Percentiles rank a stretch among this genome's conserved stretches.
Conservation (phyloP, 2,888 invertebrate genomes). For the Zaprionus lineosus region DNA sequence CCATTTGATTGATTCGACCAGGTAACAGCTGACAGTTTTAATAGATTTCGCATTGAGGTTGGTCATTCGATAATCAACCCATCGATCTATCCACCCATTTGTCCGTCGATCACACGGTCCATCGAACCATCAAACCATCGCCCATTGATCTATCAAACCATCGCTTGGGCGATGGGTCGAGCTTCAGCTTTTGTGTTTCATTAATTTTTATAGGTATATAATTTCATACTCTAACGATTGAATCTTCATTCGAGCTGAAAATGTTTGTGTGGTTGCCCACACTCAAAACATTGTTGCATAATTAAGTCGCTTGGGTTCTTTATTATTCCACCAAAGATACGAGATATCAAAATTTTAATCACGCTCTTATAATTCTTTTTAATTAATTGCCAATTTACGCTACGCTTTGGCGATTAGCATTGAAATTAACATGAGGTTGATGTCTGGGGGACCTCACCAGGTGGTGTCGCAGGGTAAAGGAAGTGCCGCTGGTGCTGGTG, state of each 20-base stretch:
- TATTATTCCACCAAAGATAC: slow-evolving; percentile 44
- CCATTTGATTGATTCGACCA: slow-evolving; percentile 53
- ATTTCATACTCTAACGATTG: slow-evolving; percentile 28
- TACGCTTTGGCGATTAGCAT: slow-evolving; percentile 51
- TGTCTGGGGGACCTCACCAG: slow-evolving; percentile 49
- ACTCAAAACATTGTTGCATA: slow-evolving; percentile 11
- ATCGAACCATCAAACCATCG: no score
- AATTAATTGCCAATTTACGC: slow-evolving; percentile 65
- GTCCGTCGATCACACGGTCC: not conserved
- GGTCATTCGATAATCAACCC: slow-evolving; percentile 38
- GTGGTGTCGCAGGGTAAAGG: slow-evolving; percentile 37
- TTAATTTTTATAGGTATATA: slow-evolving; percentile 9
- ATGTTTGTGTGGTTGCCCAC: slow-evolving; percentile 11
- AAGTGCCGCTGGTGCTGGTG: slow-evolving; percentile 24
- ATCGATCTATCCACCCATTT: not conserved
- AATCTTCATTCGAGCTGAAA: slow-evolving; percentile 2
- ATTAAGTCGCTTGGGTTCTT: not conserved
- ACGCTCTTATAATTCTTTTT: slow-evolving; percentile 40
- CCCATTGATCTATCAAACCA: slow-evolving; percentile 3
- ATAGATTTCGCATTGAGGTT: slow-evolving; percentile 51
- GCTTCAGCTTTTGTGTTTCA: not conserved
- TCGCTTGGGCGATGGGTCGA: no score
- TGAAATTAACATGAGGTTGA: slow-evolving; percentile 47
- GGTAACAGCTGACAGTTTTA: slow-evolving; percentile 35
- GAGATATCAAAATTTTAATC: slow-evolving; percentile 45